Evolutionary conservation across 2,797 vertebrate species (phyloP), one percentile per base, ranked within the genome.

Genomic region (Otolemur crassicaudatus): DNA sequence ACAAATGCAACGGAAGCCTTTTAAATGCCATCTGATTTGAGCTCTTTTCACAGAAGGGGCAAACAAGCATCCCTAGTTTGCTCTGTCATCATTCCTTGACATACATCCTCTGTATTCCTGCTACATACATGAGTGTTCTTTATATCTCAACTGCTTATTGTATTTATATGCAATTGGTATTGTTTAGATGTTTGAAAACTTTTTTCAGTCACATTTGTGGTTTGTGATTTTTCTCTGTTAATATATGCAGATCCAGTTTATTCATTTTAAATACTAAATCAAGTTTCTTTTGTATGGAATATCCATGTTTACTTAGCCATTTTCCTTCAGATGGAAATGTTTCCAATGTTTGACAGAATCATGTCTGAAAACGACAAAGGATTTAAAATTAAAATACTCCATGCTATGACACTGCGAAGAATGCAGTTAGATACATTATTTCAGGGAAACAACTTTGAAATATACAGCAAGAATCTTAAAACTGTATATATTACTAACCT

Each of bases 331-430:
- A 72, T 73, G 3, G 12, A 91, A 94, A 65, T 70, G 5, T 83
- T 87, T 75, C 43, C 46, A 88, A 13, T 73, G 61, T 79, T 85
- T 94, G 92, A 83, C 40, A 87, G 86, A 91, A 91, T 84, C 56
- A 89, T 13, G 27, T 80, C 67, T 94, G n/a, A 91, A 92, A 85
- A 94, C 37, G 37, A 83, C 83, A 92, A 84, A 22, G 85, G 34
- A 88, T 82, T 95, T 72, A 60, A 94, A 85, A 75, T 93, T 31
- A 79, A 93, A 96, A 95, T 87, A 61, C 2, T 70, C 43, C 13
- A 69, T 53, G 16, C 10, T 63, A 79, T 79, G 69, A 97, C 29
- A 63, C 29, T 86, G 34, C 22, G 85, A 94, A 25, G 12, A 81
- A 86, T 49, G 34, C 63, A 87, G 69, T 49, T 72, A 90, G 43